Percentiles rank a stretch among this genome's conserved stretches.
Conservation (phyloP, 2,797 vertebrate species). For the Varecia variegata region DNA sequence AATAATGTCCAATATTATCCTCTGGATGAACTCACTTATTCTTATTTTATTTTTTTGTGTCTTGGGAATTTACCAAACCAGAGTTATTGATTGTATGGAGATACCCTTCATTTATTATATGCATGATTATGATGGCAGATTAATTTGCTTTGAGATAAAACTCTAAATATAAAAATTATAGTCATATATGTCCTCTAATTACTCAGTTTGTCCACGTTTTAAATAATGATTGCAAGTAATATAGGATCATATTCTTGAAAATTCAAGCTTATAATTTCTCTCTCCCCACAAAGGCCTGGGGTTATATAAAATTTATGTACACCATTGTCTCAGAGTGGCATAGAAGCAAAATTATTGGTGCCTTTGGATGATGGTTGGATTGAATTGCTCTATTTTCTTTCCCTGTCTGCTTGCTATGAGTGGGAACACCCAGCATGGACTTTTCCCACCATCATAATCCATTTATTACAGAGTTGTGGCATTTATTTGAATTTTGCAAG, state of each 20-base stretch:
- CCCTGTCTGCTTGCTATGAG: not conserved
- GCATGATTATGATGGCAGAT: not conserved
- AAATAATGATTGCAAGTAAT: not conserved
- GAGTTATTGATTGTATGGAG: not conserved
- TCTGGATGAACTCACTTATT: not conserved
- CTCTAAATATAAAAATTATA: not conserved
- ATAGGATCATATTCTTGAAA: not conserved
- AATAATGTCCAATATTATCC: not conserved
- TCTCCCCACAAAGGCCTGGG: not conserved
- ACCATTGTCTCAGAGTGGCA: not conserved
- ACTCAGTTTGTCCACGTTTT: not conserved
- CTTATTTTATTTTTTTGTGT: not conserved
- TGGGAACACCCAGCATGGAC: not conserved
- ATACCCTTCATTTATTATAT: not conserved
- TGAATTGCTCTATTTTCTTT: slow-evolving; percentile 33
- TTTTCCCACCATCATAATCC: not conserved
- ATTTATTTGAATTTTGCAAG: slow-evolving; percentile 50
- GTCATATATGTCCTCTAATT: not conserved
- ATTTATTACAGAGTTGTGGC: not conserved
- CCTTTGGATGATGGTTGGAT: not conserved
- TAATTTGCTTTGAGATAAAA: slow-evolving; percentile 10
- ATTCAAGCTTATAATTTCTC: not conserved
- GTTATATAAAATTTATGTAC: not conserved
- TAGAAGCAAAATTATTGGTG: not conserved
- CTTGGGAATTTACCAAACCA: not conserved